These are phyloP conservation scores for Caenorhabditis angaria DNA, from an alignment of 2,888 invertebrate species.

Conservation along the genomic window DNA sequence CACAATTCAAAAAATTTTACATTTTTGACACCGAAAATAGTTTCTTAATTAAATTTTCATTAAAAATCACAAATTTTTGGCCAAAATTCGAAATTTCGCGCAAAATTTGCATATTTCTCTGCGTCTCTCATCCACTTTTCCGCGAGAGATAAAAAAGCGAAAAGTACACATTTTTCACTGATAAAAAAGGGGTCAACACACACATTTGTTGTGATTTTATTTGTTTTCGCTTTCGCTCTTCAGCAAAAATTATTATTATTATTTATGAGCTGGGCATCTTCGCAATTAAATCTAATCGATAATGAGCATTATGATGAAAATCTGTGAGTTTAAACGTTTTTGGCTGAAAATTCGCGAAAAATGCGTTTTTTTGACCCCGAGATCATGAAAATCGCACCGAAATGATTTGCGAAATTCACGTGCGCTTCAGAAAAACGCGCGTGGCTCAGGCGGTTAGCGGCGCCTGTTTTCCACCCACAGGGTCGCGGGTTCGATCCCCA, in stretches of 20 bases:
- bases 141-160: background rate
- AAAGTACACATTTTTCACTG: background rate
- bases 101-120: background rate
- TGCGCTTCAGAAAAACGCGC: no score
- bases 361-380: background rate
- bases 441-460: no score
- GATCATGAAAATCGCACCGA: background rate
- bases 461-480: no score
- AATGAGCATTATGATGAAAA: background rate
- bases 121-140: background rate
- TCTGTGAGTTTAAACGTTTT: background rate
- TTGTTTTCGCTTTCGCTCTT: no score
- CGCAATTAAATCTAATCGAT: conserved; percentile 3
- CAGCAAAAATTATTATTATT: background rate
- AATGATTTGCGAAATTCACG: background rate
- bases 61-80: no score
- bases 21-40: no score
- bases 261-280: background rate
- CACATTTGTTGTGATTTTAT: background rate
- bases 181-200: background rate
- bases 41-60: no score
- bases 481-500: no score
- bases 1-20: no score
- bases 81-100: no score
- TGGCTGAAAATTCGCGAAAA: background rate